Conservation (phyloP, 2,113 vertebrate species). For the Corythornis madagascariensis region DNA sequence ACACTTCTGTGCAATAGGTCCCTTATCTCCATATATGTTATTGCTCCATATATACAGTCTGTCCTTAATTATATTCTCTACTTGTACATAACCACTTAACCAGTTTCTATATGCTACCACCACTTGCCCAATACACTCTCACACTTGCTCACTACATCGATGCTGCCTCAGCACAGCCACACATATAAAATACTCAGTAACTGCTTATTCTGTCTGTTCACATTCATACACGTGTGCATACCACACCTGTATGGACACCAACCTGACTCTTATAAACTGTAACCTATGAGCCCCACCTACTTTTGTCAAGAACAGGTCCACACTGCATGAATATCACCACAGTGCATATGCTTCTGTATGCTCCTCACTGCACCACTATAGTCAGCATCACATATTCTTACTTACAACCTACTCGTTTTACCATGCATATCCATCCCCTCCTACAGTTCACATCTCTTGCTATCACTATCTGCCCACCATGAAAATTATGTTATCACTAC, state of each 20-base stretch:
- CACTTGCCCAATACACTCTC: not conserved
- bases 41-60: not conserved
- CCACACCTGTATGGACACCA: not conserved
- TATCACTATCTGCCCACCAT: slow-evolving; percentile 15
- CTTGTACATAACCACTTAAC: not conserved
- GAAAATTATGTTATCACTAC: slow-evolving; percentile 27
- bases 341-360: not conserved
- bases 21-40: not conserved
- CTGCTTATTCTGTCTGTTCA: not conserved
- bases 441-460: slow-evolving; percentile 12
- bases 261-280: not conserved
- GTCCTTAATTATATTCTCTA: not conserved
- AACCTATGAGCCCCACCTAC: not conserved
- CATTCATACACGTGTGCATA: not conserved
- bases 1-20: not conserved
- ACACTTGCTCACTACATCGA: not conserved
- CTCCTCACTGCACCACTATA: not conserved
- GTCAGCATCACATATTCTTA: not conserved
- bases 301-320: not conserved
- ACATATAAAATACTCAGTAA: not conserved
- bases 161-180: not conserved
- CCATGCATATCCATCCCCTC: slow-evolving; percentile 33
- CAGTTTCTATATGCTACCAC: not conserved
- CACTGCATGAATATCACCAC: not conserved
- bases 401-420: not conserved